Evolutionary conservation across 2,113 vertebrate species (phyloP), one percentile per base, ranked within the genome.

Genomic region (Coturnix japonica): DNA sequence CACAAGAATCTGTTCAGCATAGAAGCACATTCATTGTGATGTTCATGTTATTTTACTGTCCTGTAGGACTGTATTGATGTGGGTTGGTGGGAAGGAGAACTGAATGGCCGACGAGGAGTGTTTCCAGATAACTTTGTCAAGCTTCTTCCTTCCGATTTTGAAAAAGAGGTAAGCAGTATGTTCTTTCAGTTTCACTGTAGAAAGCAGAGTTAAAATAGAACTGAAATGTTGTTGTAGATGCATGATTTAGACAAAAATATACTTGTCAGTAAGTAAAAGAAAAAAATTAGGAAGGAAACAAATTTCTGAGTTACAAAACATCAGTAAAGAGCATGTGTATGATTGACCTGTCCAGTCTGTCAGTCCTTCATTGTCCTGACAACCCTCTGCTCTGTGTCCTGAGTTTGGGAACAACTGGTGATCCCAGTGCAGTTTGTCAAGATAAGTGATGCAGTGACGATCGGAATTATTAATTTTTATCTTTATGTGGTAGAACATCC

Each of bases 41-140:
- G 87, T 91, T 85, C 9, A 41, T 91, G 73, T 85, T 86, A 9
- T 70, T 94, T 90, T 81, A 14, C 47, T 91, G 0, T 97, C 83
- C 92, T 77, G 30, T 96, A 99, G 99, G 99, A 99, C 21, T 99
- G 99, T 91, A 98, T 99, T 7, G 99, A 99, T 44, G 98, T 98
- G 6, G 99, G 99, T 72, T 99, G 99, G 99, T 99, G 99, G 99
- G 98, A 99, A 98, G 99, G 99, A 56, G 99, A 99, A 94, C 95
- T 99, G 85, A 98, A 98, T 12, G 98, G 98, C 81, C 97, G 98
- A 89, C 97, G 98, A 94, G 99, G 99, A 33, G 99, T 99, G 33
- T 99, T 99, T 95, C 99, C 99, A 16, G 99, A 99, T 91, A 99
- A 99, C 96, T 99, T 99, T 92, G 99, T 99, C 89, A 99, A 99